Base-by-base conservation (phyloP, 2,797 vertebrate species). In the Eutrigla gurnardus region DNA sequence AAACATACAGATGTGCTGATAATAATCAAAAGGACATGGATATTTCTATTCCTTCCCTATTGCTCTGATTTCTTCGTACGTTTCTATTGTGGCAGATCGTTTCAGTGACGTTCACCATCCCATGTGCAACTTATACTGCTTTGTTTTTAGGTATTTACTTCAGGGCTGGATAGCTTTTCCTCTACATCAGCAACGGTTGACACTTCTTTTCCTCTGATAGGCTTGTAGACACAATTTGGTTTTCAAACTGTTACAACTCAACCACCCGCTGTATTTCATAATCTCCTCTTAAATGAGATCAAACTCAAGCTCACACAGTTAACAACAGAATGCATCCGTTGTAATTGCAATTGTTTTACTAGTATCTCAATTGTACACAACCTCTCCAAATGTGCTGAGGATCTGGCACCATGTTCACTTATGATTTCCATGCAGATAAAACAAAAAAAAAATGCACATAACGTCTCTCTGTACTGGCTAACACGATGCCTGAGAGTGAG, bases 191-290 rank as follows among this genome's bases (percentile, higher is more conserved):
- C 77, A 57, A 55, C 62, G 43, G 78, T 70, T 78, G 59, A 17
- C 65, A 15, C 57, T 54, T 60, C 52, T 76, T 64, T 13, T 66
- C 52, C 68, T 73, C 50, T 73, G 76, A 83, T 76, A 65, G 64
- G 69, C 64, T 59, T 79, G 57, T 75, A 84, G 78, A 88, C 59
- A 64, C 64, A 65, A 64, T 84, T 88, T 87, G 70, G 77, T 90
- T 90, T 83, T 81, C 86, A 82, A 83, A 73, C 89, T 82, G 78
- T 82, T 89, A 55, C 74, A 80, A 78, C 86, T 81, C 84, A 84
- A 70, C 87, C 85, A 84, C 86, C 86, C 18, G 72, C 78, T 87
- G 82, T 50, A 89, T 87, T 87, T 89, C 78, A 86, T 85, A 81
- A 87, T 88, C 73, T 89, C 70, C 65, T 60, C 65, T 73, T 75